Evolutionary conservation across 2,797 vertebrate genomes (phyloP).

Genomic region (Tangara arthus): DNA sequence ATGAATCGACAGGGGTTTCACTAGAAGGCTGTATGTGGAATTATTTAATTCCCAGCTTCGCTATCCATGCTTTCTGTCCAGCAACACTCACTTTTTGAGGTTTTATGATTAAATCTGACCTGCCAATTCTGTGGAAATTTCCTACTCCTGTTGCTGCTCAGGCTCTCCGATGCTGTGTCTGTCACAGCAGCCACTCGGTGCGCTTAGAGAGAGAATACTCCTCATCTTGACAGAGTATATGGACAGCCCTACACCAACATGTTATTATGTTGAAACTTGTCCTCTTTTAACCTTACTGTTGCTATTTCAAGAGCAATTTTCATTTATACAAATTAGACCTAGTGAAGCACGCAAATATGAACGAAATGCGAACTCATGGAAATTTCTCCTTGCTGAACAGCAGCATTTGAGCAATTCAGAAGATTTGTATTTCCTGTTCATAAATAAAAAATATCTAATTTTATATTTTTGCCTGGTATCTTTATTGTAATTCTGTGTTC

Average conservation of each 20-base stretch:
- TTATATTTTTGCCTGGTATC: background rate
- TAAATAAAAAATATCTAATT: background rate
- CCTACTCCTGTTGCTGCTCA: background rate
- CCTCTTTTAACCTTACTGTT: background rate
- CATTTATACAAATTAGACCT: background rate
- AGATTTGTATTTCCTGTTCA: background rate
- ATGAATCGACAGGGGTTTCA: background rate
- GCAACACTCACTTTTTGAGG: background rate
- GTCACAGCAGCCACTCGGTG: background rate
- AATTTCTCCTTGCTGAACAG: background rate
- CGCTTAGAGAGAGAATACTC: background rate
- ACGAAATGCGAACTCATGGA: background rate
- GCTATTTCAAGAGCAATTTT: background rate
- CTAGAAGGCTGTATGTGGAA: background rate
- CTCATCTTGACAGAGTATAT: background rate
- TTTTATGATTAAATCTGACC: background rate
- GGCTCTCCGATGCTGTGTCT: fast-evolving
- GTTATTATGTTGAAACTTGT: background rate
- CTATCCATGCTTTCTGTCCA: background rate
- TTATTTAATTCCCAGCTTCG: background rate
- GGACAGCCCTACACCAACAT: background rate
- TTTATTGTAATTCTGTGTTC: background rate
- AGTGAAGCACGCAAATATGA: background rate
- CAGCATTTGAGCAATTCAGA: background rate
- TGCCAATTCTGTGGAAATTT: background rate